Base-by-base conservation (phyloP, 1,140 invertebrate genomes). In the Rhagoletis pomonella region DNA sequence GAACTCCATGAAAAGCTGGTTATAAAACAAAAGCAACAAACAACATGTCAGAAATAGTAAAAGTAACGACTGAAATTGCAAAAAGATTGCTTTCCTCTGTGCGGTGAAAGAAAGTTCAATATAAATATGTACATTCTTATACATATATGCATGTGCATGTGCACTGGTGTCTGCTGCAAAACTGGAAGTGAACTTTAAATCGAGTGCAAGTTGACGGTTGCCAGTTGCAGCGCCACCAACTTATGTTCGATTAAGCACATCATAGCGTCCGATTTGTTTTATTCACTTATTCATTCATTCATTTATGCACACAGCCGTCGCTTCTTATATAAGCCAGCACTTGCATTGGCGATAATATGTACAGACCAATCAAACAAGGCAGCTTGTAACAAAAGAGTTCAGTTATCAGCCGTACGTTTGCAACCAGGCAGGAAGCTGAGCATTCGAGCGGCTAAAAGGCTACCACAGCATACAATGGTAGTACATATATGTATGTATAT, bases 381-480 rank as follows among this genome's bases (percentile, higher is more conserved):
- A 73, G 17, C 7, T 55, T 55, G 1, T 4, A 81, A 81, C 73
- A 81, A 81, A 81, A 81, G 50, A 3, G 47, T 50, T 2, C n/a
- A 1, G 47, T 17, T 81, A 81, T 81, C 73, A 55, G 73, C 44
- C 12, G 3, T 55, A 3, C 1, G n/a, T 19, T 17, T 81, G n/a
- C 1, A 55, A 17, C n/a, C 73, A 81, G 44, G n/a, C 73, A 81
- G 73, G 73, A 29, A 55, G 17, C 44, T 55, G 47, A 55, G 47
- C 10, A 81, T 81, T 81, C 47, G 9, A 81, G 73, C 73, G 73
- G 47, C 29, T 81, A 81, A 81, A 81, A 81, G 19, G 73, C 19
- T 81, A 4, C 44, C 73, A 55, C 73, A 81, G 19, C 19, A 7
- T 2, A 17, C 17, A 29, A 19, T 81, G 17, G 10, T 47, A 55